Conservation (phyloP, 1,140 invertebrate species). For the Bemisia tabaci region DNA sequence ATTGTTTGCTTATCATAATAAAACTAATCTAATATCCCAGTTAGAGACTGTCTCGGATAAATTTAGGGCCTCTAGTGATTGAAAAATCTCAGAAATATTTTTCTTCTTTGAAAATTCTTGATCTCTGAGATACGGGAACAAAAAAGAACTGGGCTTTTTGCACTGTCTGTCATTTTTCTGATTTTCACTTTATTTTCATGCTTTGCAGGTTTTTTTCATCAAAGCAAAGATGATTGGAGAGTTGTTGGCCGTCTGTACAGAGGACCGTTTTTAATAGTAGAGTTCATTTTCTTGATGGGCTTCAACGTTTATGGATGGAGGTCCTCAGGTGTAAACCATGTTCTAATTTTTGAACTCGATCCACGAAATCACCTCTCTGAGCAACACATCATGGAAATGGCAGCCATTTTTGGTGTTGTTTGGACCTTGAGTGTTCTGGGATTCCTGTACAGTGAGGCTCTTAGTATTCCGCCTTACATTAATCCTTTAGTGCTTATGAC, state of each 20-base stretch:
- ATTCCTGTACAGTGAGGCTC: constrained; percentile 66
- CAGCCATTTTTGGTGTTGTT: constrained; percentile 85
- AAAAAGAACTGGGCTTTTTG: too few relatives aligned
- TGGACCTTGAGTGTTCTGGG: constrained; percentile 78
- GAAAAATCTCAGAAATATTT: too few relatives aligned
- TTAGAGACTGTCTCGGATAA: too few relatives aligned
- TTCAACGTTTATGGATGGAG: constrained; percentile 98
- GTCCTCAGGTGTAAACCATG: constrained; percentile 96
- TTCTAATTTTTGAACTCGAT: constrained; percentile 96
- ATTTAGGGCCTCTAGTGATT: too few relatives aligned
- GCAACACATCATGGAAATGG: constrained; percentile 92
- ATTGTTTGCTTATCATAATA: too few relatives aligned
- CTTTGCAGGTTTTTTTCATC: constrained; percentile 51
- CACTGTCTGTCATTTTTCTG: too few relatives aligned
- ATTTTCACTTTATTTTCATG: background rate
- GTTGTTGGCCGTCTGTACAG: constrained; percentile 78
- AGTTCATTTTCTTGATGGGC: constrained; percentile 91
- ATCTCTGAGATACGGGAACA: too few relatives aligned
- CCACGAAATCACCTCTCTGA: constrained; percentile 92
- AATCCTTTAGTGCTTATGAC: constrained; percentile 76
- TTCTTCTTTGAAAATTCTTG: too few relatives aligned
- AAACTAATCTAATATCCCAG: too few relatives aligned
- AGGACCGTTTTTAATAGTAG: constrained; percentile 79
- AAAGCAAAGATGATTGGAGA: constrained; percentile 52
- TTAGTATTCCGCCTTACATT: constrained; percentile 82